These are phyloP conservation scores for Thunnus albacares DNA, from an alignment of 2,797 vertebrate species.

Conservation along the genomic window DNA sequence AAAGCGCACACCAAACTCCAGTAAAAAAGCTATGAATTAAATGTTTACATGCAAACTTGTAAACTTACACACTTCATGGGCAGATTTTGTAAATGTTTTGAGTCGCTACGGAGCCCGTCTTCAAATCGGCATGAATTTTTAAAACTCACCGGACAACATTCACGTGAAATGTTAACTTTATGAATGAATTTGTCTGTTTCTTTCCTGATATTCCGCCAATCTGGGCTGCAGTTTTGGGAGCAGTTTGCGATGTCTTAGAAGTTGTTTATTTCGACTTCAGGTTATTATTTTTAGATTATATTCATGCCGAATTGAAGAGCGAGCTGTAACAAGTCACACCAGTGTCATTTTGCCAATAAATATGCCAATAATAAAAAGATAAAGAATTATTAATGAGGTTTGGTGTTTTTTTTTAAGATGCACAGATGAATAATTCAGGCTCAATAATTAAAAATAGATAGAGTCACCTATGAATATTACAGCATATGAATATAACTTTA, in stretches of 20 bases:
- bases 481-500: neutral
- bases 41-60: accelerated
- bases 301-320: neutral
- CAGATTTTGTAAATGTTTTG: accelerated
- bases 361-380: too few relatives aligned
- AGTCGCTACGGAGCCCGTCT: accelerated
- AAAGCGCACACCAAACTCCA: neutral
- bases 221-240: too few relatives aligned
- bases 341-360: too few relatives aligned
- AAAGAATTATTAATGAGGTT: neutral
- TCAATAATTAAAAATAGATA: neutral
- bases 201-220: too few relatives aligned
- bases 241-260: neutral
- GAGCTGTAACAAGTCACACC: neutral
- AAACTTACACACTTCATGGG: accelerated
- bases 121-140: neutral
- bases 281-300: neutral
- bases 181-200: neutral
- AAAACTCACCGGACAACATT: neutral
- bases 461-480: neutral
- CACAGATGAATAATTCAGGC: neutral
- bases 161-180: neutral
- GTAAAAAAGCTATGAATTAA: neutral
- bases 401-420: neutral
- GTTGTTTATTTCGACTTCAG: neutral